These are phyloP conservation scores for Brachyrhaphis roseni DNA, from an alignment of 2,797 vertebrate species.

Conservation along the genomic window DNA sequence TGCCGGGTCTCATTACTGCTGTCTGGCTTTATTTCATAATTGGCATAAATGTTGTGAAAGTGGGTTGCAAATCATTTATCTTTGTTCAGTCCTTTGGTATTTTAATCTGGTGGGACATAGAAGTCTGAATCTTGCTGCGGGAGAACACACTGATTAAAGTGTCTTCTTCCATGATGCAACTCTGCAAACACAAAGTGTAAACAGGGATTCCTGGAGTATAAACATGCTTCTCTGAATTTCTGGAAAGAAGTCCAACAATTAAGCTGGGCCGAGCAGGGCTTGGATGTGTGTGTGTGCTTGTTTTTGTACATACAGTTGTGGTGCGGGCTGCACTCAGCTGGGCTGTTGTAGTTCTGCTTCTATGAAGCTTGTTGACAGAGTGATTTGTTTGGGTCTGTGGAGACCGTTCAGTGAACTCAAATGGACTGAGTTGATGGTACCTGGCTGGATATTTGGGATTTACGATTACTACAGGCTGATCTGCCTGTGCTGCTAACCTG, in stretches of 20 bases:
- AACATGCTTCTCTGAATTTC: conserved; percentile 65
- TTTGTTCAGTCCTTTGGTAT: conserved; percentile 36
- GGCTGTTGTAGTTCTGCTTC: conserved; percentile 30
- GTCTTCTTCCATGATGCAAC: conserved; percentile 59
- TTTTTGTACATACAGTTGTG: conserved; percentile 43
- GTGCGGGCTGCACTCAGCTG: conserved; percentile 37
- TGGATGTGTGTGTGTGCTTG: conserved; percentile 27
- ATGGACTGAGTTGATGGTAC: conserved; percentile 18
- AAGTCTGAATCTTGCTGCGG: conserved; percentile 45
- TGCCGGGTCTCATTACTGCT: conserved; percentile 45
- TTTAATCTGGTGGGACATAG: conserved; percentile 44
- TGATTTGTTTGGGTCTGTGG: conserved; percentile 52
- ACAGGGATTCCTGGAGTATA: conserved; percentile 65
- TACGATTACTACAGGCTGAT: conserved; percentile 11
- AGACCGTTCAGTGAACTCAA: conserved; percentile 21
- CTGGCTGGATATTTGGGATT: conserved; percentile 31
- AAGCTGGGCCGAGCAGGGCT: conserved; percentile 43
- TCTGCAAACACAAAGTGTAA: conserved; percentile 63
- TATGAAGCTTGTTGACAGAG: conserved; percentile 46
- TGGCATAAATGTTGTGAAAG: conserved; percentile 21
- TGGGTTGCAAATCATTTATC: conserved; percentile 46
- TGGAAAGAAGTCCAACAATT: conserved; percentile 45
- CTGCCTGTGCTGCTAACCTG: background rate
- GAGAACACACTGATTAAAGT: conserved; percentile 55
- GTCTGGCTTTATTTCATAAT: conserved; percentile 54